phyloP scores from a whole-genome alignment of 2,888 invertebrate genomes.

The Macrophya alboannulata region DNA sequence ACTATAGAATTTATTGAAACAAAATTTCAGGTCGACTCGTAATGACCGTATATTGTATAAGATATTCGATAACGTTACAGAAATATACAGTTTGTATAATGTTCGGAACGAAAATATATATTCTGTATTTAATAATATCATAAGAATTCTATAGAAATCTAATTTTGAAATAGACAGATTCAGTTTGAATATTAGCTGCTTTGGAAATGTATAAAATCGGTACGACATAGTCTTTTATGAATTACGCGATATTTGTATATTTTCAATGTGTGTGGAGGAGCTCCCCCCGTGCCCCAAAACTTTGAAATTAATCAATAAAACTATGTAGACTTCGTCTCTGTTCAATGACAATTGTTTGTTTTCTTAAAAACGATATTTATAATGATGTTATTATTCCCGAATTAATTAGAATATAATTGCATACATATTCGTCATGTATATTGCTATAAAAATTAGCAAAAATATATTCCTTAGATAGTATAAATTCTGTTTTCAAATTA shows the following conservation, averaged over 20 bases:
- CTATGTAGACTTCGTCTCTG: neutral
- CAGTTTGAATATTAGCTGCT: neutral
- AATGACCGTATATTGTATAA: neutral
- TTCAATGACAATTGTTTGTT: neutral
- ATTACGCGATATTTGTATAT: neutral
- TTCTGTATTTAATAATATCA: neutral
- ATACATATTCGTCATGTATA: neutral
- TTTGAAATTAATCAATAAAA: neutral
- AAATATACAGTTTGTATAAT: neutral
- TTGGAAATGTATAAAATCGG: neutral
- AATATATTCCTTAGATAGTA: no score
- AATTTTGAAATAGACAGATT: neutral
- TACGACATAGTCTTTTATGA: neutral
- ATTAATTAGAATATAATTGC: neutral
- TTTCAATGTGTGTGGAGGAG: neutral
- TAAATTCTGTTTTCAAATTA: no score
- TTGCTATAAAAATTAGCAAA: no score
- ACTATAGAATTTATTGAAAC: neutral
- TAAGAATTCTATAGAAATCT: neutral
- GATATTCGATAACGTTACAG: neutral
- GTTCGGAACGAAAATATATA: neutral
- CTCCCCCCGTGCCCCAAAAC: neutral
- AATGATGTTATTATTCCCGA: neutral
- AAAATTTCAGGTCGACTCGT: neutral
- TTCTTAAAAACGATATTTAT: neutral